These are phyloP conservation scores for Actinia equina DNA, from an alignment of 64 coral and sea anemone species.

Conservation along the genomic window DNA sequence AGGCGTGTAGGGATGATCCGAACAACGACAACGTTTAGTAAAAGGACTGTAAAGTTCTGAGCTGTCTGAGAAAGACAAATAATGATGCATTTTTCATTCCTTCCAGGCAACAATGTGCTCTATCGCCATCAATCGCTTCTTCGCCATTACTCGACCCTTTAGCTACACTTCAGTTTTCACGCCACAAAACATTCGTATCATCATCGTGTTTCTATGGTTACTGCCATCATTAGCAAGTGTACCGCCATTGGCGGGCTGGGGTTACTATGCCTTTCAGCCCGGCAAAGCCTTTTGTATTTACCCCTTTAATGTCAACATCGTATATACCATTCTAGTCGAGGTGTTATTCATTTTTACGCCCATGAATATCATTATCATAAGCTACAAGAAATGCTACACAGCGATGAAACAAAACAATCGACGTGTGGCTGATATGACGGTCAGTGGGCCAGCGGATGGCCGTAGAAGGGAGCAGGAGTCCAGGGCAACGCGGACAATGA, in stretches of 20 bases:
- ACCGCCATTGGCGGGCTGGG: constrained; percentile 61
- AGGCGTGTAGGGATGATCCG: too few relatives aligned
- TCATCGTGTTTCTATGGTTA: constrained; percentile 46
- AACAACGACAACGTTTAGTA: too few relatives aligned
- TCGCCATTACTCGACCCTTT: constrained; percentile 37
- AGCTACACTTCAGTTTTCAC: constrained; percentile 37
- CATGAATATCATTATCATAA: constrained; percentile 27
- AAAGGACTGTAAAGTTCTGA: too few relatives aligned
- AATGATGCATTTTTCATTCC: neutral
- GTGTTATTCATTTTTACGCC: constrained; percentile 48
- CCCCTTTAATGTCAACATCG: constrained; percentile 55
- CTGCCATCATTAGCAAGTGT: constrained; percentile 52
- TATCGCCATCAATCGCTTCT: constrained; percentile 58
- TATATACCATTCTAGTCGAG: constrained; percentile 44
- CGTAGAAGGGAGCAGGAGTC: constrained; percentile 40
- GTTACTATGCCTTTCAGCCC: constrained; percentile 54
- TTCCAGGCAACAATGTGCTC: constrained; percentile 29
- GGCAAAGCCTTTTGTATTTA: constrained; percentile 71
- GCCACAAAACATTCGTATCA: constrained; percentile 12
- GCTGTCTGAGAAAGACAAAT: too few relatives aligned
- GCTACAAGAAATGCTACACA: constrained; percentile 40
- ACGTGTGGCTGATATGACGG: constrained; percentile 36
- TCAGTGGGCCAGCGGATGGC: neutral
- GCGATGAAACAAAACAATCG: constrained; percentile 34
- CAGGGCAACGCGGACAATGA: constrained; percentile 62